Evolutionary conservation across 1,140 invertebrate species (phyloP).

Genomic region (Acromyrmex charruanus): DNA sequence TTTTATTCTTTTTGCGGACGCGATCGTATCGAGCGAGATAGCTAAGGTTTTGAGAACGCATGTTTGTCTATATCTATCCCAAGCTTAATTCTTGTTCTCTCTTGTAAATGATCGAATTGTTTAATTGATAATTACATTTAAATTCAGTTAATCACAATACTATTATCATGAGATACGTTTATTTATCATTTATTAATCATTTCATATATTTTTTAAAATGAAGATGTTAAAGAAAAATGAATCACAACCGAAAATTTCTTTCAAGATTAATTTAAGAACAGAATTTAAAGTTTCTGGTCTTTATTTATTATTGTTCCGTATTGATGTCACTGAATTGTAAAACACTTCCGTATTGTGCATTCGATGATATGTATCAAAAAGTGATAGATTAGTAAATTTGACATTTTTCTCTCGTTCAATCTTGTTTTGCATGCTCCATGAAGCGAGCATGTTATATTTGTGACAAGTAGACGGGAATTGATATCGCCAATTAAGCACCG

Average conservation of each 20-base stretch:
- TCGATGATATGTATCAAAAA: neutral
- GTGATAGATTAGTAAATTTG: neutral
- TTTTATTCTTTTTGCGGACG: conserved; percentile 57
- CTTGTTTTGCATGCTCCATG: neutral
- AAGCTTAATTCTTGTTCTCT: conserved; percentile 10
- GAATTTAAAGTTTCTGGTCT: neutral
- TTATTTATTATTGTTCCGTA: neutral
- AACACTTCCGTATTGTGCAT: neutral
- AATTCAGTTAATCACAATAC: conserved; percentile 1
- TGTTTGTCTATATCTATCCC: neutral
- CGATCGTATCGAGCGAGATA: conserved; percentile 39
- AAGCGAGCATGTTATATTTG: neutral
- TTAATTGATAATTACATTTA: conserved; percentile 16
- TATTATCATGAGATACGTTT: neutral
- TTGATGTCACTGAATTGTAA: neutral
- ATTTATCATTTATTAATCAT: neutral
- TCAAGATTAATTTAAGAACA: neutral
- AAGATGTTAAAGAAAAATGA: neutral
- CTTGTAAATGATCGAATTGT: conserved; percentile 37
- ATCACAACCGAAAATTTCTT: neutral
- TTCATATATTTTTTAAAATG: conserved; percentile 4
- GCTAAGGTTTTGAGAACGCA: conserved; percentile 15
- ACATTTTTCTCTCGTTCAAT: neutral
- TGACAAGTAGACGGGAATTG: conserved; percentile 17
- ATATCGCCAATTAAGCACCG: conserved; percentile 67